Base-by-base conservation (phyloP, 2,888 invertebrate species). In the Choristoneura rosaceana region DNA sequence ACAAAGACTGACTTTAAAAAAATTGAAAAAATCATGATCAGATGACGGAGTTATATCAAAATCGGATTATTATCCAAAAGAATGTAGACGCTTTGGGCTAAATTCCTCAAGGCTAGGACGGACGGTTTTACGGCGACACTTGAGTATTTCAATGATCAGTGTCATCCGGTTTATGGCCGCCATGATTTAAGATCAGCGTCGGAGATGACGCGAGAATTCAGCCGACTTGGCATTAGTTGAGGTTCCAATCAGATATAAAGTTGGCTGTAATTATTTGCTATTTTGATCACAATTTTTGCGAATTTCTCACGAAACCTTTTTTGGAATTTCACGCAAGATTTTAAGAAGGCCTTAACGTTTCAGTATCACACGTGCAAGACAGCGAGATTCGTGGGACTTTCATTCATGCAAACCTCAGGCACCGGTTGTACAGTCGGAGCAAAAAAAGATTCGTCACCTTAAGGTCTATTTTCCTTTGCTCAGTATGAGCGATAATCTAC, bases 151-250 rank as follows among this genome's bases (percentile, higher is more conserved):
- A 61, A 55, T 38, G 65, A 17, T 5, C 60, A 9, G 34, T 55
- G 60, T 62, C 66, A 61, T 15, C 65, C 65, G 41, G 34, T 61
- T 62, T 38, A 62, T 62, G 45, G 58, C 58, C 63, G 62, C 58
- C 55, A 58, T 67, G 62, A 71, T 71, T 71, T 71, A 71, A 68
- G 66, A 66, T 55, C 55, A n/a, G 33, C 4, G 41, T 12, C 38
- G 3, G 47, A 64, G 33, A 34, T 64, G 47, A 64, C 64, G 12
- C 12, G 61, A 17, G 25, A 25, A 25, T 25, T 25, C 25, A 25
- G 47, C 5, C 34, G 55, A 68, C 12, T 71, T 71, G 71, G 71
- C 67, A 58, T 63, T 55, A 58, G 62, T 63, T 38, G 17, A 52
- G 43, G n/a, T 67, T 47, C 62, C 61, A 33, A 67, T 52, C 61